Evolutionary conservation across 2,888 invertebrate species (phyloP).

Genomic region (Diachrysia chrysitis): DNA sequence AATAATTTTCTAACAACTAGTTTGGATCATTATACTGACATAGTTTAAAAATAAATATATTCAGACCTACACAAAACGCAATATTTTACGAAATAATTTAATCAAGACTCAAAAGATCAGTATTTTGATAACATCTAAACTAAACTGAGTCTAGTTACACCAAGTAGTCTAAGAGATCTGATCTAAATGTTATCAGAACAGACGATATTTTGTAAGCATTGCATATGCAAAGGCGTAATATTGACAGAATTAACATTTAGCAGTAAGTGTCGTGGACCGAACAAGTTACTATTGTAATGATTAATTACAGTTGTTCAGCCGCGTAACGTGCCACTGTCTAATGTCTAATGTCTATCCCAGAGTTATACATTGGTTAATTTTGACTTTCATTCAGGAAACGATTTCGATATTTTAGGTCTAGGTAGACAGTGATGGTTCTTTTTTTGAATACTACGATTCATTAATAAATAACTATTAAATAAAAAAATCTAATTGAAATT

Average conservation of each 20-base stretch:
- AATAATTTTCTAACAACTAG: too few species aligned
- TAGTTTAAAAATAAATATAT: too few species aligned
- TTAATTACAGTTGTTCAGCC: constrained; percentile 20
- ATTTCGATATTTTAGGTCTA: background rate
- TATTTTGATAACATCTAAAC: background rate
- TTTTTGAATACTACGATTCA: too few species aligned
- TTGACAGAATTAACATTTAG: constrained; percentile 39
- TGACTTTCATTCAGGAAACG: background rate
- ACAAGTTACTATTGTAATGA: constrained; percentile 15
- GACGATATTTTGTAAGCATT: constrained; percentile 14
- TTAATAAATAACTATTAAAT: too few species aligned
- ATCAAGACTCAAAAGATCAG: background rate
- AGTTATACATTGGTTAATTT: background rate
- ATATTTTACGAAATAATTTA: background rate
- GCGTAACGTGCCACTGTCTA: constrained; percentile 6
- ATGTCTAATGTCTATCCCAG: constrained; percentile 14
- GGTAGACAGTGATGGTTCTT: too few species aligned
- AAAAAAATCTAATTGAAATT: too few species aligned
- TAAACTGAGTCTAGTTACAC: background rate
- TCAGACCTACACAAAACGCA: background rate
- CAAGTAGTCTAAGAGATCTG: background rate
- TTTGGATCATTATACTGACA: too few species aligned
- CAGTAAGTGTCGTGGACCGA: background rate
- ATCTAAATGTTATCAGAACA: background rate
- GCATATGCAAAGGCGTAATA: constrained; percentile 45